Evolutionary conservation across 2,113 vertebrate genomes (phyloP).

Genomic region (Toxotes jaculatrix): DNA sequence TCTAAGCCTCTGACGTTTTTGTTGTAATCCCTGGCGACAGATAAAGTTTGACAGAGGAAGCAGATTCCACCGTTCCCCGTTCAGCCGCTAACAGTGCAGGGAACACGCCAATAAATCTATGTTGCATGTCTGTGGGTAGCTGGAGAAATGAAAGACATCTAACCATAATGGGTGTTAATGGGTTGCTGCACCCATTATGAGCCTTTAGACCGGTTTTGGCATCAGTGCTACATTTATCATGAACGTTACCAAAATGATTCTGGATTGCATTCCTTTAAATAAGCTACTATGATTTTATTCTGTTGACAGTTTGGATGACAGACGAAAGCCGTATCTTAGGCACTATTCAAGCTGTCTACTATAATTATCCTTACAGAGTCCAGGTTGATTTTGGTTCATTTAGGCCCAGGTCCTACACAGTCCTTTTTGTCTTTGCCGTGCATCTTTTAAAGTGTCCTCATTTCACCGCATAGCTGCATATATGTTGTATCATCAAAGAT

Average conservation of each 20-base stretch:
- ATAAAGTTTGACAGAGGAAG: constrained; percentile 1
- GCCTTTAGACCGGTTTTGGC: neutral
- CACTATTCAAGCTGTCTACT: neutral
- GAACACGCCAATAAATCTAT: neutral
- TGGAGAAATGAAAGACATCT: constrained; percentile 4
- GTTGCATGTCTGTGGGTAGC: neutral
- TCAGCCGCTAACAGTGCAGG: neutral
- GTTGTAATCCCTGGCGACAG: neutral
- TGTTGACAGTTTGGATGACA: neutral
- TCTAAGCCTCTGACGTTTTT: neutral
- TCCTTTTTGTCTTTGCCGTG: neutral
- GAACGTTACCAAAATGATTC: neutral
- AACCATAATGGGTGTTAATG: neutral
- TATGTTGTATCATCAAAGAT: neutral
- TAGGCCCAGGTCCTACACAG: neutral
- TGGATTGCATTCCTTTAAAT: neutral
- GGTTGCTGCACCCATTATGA: neutral
- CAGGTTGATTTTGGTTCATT: neutral
- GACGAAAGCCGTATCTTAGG: neutral
- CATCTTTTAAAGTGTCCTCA: neutral
- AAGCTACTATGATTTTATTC: neutral
- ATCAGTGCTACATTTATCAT: neutral
- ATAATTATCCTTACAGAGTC: neutral
- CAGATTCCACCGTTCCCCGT: neutral
- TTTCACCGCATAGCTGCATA: neutral